Conservation (phyloP, 1,140 invertebrate species). For the Meloidogyne hapla region DNA sequence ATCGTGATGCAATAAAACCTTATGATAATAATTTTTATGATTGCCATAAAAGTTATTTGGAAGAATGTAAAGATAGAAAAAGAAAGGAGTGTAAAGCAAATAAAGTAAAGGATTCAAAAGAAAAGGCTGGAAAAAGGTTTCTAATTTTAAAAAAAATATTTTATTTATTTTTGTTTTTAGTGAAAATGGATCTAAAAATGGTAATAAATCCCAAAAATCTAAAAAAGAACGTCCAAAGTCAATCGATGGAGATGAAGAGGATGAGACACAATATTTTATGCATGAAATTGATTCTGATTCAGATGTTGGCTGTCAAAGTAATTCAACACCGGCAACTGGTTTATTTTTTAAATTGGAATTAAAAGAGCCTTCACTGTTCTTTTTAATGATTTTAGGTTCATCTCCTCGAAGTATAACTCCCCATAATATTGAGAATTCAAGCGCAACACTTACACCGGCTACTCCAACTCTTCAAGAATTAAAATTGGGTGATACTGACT, state of each 20-base stretch:
- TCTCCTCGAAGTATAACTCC: conserved; percentile 3
- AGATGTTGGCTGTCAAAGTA: background rate
- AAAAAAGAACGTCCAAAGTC: background rate
- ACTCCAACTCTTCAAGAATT: background rate
- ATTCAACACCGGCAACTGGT: background rate
- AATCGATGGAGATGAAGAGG: background rate
- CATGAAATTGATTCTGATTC: conserved; percentile 1
- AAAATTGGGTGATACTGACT: background rate
- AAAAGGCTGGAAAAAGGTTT: background rate
- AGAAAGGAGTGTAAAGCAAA: conserved; percentile 32
- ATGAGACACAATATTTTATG: background rate
- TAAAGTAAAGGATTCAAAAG: background rate
- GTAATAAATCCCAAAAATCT: background rate
- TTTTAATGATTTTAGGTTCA: background rate
- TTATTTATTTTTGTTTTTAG: background rate
- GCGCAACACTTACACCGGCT: background rate
- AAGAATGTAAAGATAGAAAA: conserved; percentile 39
- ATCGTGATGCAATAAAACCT: conserved; percentile 67
- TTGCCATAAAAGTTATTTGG: conserved; percentile 55
- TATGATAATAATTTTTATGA: conserved; percentile 67
- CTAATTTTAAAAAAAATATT: background rate
- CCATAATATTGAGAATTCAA: background rate
- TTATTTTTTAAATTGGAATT: too few species aligned
- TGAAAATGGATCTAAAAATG: background rate
- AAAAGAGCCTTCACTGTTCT: too few species aligned